Base-by-base conservation (phyloP, 2,888 invertebrate genomes). In the Acanthopleura granulata region DNA sequence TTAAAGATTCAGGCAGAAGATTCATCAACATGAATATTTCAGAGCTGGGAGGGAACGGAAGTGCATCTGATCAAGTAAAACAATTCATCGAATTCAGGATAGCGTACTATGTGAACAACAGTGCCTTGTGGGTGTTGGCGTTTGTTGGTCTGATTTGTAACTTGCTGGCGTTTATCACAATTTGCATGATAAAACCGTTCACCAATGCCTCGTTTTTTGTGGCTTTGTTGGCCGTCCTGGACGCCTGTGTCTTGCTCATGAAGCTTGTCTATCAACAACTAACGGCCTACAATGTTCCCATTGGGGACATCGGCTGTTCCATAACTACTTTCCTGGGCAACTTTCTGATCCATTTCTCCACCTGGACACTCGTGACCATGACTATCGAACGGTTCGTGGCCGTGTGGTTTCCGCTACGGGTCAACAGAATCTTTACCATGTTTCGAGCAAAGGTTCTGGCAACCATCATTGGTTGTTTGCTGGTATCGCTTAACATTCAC, bases 21-120 rank as follows among this genome's bases (percentile, higher is more conserved):
- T 3, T 40, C 40, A 40, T 40, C 40, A 66, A 66, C 16, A 66
- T 66, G 66, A 66, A 66, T 27, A 25, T 15, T 25, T 27, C 66
- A 25, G 29, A 66, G 29, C 6, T 66, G 12, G 25, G 22, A n/a
- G 57, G 57, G 29, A 66, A 66, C 29, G 15, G 15, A 16, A 66
- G 66, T 27, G 16, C 27, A 25, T 77, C 51, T n/a, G 75, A 73
- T 12, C 18, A 49, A 11, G 27, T 81, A 49, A 74, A 76, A 22
- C 66, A 79, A 22, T 81, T 75, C 74, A 50, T 66, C 0, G 76
- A 79, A 18, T 81, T 77, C 30, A 73, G 70, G 72, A 40, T 71
- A 3, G 71, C 71, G 1, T 40, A 40, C 22, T 49, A 71, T 9
- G 40, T 71, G 14, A 71, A 49, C 25, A 49, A 49, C 25, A 71